phyloP scores from a whole-genome alignment of 1,140 invertebrate genomes.

The Adelges cooleyi region DNA sequence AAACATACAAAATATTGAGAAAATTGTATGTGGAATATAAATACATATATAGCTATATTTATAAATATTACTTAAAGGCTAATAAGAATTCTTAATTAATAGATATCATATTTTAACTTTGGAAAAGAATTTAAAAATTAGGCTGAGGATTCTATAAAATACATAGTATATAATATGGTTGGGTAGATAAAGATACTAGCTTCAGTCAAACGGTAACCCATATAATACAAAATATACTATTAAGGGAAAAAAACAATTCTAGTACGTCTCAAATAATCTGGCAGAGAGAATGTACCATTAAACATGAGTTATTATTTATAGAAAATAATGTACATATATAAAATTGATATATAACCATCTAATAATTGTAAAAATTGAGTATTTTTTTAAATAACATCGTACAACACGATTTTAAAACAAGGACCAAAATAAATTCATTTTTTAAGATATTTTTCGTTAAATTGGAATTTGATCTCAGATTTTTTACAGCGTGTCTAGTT shows the following conservation, averaged over 20 bases:
- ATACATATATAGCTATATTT: neutral
- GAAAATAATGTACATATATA: neutral
- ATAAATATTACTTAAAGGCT: neutral
- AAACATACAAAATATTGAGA: too few species aligned
- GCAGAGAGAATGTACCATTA: neutral
- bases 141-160: neutral
- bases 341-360: neutral
- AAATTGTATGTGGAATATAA: neutral
- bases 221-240: too few species aligned
- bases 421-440: too few species aligned
- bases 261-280: neutral
- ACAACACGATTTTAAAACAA: too few species aligned
- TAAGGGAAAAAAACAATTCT: too few species aligned
- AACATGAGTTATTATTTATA: neutral
- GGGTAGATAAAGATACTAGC: neutral
- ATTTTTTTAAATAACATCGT: neutral
- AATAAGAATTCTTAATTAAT: neutral
- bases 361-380: neutral
- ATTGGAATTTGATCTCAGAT: too few species aligned
- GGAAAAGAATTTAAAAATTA: neutral
- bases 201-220: slow-evolving; percentile 14
- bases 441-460: too few species aligned
- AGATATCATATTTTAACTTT: neutral
- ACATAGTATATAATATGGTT: neutral
- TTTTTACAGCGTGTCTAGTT: too few species aligned